Evolutionary conservation across 2,113 vertebrate species (phyloP), one percentile per base, ranked within the genome.

Genomic region (Halichoeres trimaculatus): DNA sequence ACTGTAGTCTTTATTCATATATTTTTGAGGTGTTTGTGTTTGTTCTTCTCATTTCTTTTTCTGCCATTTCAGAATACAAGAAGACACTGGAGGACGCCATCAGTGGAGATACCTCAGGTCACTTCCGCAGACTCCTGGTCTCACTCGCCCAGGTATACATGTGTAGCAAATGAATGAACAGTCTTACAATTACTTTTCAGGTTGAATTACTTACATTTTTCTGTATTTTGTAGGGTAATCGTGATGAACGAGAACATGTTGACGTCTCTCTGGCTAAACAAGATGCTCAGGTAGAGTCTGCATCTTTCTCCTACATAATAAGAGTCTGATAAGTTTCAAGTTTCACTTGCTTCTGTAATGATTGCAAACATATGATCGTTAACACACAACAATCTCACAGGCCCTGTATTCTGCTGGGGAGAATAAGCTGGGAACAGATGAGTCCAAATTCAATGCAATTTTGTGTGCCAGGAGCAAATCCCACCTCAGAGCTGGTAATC

Each of bases 381-480:
- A 35, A 8, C 26, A 26, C n/a, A n/a, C 12, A 11, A 30, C 45
- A 9, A 66, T 10, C 19, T 41, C 55, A 11, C 6, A 93, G 98
- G 89, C 95, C 0, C 89, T 99, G 3, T 99, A 98, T 66, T 95
- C 96, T 50, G 98, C 98, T 6, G 98, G 98, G 80, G 98, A 99
- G 90, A 98, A 95, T 69, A 97, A 97, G 60, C 87, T 99, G 7
- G 98, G 98, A 67, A 99, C 98, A 1, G 98, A 99, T 2, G 98
- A 99, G 83, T 99, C 98, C 61, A 98, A 96, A 80, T 99, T 99
- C 89, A 99, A 99, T 10, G 96, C 96, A 2, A 94, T 99, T 77
- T 92, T 99, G 45, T 99, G 98, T 36, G 78, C 97, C 41, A 94
- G 98, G 84, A 99, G 97, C 92, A 95, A 94, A 81, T 19, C 93